Percentiles rank a stretch among this genome's conserved stretches.
Conservation (phyloP, 2,113 vertebrate genomes). For the Rhea pennata region DNA sequence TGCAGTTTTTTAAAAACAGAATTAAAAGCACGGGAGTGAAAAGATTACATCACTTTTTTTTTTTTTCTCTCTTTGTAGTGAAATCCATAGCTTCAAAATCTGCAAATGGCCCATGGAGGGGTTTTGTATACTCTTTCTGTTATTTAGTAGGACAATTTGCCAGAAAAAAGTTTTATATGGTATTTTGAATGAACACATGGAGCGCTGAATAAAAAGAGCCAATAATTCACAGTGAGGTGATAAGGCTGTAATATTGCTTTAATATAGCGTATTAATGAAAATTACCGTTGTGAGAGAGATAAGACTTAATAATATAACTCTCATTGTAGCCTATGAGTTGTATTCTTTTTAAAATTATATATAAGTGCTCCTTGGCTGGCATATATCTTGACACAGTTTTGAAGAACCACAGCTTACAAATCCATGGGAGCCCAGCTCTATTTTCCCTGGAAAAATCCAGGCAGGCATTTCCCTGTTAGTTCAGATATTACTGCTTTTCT, state of each 20-base stretch:
- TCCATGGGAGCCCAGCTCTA: not conserved
- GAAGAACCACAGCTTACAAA: not conserved
- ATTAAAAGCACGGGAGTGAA: slow-evolving; percentile 28
- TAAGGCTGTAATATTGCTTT: slow-evolving; percentile 63
- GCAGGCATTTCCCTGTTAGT: not conserved
- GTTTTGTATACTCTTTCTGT: not conserved
- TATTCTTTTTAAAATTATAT: slow-evolving; percentile 32
- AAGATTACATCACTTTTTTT: not conserved
- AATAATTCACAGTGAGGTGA: slow-evolving; percentile 57
- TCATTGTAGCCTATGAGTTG: slow-evolving; percentile 33
- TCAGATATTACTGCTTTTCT: not conserved
- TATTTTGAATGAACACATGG: not conserved
- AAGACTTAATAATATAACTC: slow-evolving; percentile 54
- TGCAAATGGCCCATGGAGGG: not conserved
- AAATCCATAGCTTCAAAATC: slow-evolving; percentile 38
- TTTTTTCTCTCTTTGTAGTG: not conserved
- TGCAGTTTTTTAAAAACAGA: slow-evolving; percentile 14
- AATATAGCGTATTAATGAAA: slow-evolving; percentile 56
- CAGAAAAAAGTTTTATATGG: not conserved
- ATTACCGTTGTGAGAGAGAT: slow-evolving; percentile 55
- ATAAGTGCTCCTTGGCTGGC: not conserved
- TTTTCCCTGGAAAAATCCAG: slow-evolving; percentile 19
- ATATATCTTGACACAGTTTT: not conserved
- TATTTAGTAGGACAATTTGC: slow-evolving; percentile 24
- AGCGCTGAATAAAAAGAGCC: slow-evolving; percentile 38